Evolutionary conservation across 2,113 vertebrate species (phyloP).

Genomic region (Scatophagus argus): DNA sequence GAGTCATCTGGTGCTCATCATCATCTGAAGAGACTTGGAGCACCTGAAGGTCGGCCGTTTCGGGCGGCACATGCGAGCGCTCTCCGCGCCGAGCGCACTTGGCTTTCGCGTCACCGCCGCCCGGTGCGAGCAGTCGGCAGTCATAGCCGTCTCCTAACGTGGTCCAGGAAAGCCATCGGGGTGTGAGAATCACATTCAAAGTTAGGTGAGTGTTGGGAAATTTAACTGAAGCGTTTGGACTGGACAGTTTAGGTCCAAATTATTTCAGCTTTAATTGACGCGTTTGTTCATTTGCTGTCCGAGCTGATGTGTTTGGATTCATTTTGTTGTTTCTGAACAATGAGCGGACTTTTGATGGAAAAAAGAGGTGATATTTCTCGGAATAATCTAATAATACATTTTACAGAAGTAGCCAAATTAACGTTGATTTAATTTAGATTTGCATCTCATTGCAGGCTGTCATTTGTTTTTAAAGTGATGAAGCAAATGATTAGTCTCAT

Average conservation of each 20-base stretch:
- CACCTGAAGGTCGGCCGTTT: conserved; percentile 54
- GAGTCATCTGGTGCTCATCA: conserved; percentile 68
- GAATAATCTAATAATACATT: neutral
- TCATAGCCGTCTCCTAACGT: neutral
- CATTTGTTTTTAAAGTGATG: neutral
- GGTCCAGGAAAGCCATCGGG: neutral
- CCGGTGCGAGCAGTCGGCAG: conserved; percentile 22
- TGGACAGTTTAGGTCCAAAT: neutral
- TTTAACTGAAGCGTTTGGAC: neutral
- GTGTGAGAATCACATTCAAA: conserved; percentile 47
- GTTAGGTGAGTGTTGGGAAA: conserved; percentile 63
- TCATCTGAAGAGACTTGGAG: conserved; percentile 59
- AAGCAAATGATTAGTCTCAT: neutral
- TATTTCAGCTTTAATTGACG: neutral
- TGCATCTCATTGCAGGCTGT: neutral
- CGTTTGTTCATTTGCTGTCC: neutral
- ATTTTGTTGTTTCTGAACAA: neutral
- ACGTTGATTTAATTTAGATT: neutral
- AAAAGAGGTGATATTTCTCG: neutral
- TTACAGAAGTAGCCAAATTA: neutral
- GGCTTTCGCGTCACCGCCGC: conserved; percentile 25
- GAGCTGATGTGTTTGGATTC: neutral
- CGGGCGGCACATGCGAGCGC: conserved; percentile 30
- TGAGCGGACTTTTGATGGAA: neutral
- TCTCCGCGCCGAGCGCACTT: conserved; percentile 59